Evolutionary conservation across 1,140 invertebrate species (phyloP), one percentile per base, ranked within the genome.

Genomic region (Diorhabda sublineata): DNA sequence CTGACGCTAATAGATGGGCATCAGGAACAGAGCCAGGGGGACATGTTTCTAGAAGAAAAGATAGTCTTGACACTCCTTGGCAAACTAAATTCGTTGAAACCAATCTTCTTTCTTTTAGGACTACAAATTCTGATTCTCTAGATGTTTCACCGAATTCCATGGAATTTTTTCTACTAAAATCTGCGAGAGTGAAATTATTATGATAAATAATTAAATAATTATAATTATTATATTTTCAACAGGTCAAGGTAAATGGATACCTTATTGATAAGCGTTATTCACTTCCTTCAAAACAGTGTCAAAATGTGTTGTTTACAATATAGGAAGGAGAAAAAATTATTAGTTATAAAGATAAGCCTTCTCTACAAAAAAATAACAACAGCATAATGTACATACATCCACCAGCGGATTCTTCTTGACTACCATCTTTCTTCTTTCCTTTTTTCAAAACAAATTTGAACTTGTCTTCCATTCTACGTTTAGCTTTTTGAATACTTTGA

Each of bases 21-120:
- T 99, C 98, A 3, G 98, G 98, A 58, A 98, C 89, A 2, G 92
- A 89, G 9, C 98, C 98, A 6, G 98, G 98, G 64, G 94, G 91
- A 78, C 94, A 97, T 44, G 93, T 96, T 81, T 99, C 97, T 67
- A 99, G 80, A 4, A 99, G 82, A 81, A 98, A 96, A 11, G 90
- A 90, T 74, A 98, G 90, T 68, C 95, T 83, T 42, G 90, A 82
- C 83, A 96, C 91, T 9, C 96, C 96, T 45, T 90, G 88, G 72
- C 88, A 89, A 6, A 98, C 84, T 0, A 90, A 85, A 61, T 86
- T 84, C 1, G 88, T 87, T 43, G 90, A 87, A 5, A 97, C 91
- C 26, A 97, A 78, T 76, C 91, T 89, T 47, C 93, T 84, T 76
- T 96, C 92, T 81, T 95, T 94, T 8, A 96, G 82, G 5, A 95